Evolutionary conservation across 2,113 vertebrate genomes (phyloP), one percentile per base, ranked within the genome.

Genomic region (Chloebia gouldiae): DNA sequence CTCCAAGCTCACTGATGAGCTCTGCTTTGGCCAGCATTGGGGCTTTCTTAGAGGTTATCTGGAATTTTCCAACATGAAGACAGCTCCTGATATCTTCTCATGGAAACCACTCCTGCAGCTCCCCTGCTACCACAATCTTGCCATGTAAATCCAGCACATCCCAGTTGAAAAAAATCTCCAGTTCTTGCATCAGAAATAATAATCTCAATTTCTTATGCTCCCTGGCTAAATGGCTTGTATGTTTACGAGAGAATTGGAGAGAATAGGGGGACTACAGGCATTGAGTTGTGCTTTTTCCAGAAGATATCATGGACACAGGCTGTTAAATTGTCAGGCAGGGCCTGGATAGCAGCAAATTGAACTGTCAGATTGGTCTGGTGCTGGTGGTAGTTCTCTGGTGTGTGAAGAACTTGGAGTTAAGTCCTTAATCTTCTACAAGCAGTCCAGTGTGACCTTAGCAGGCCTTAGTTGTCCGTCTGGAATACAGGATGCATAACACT

Each of bases 101-200:
- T 23, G 73, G 35, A 60, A 76, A 16, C 13, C 18, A 50, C 7
- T 18, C 5, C 24, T 87, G 35, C 28, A 84, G 37, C 16, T 30
- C 11, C 12, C 24, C 31, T 37, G 23, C 18, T 53, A 63, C 31
- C 8, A 27, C 61, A 92, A 40, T 21, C 25, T 53, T 47, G 11
- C 13, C 13, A 16, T 0, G 0, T 63, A 88, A 88, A 96, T 87
- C 69, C 63, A 90, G 49, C 37, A 86, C 68, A 37, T 83, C 51
- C 27, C 18, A 54, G 16, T 75, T 19, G 53, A 90, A 95, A 94
- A 51, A 93, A 93, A 40, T 49, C 60, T 92, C 68, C 56, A 95
- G 39, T 39, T 39, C 35, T 87, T 80, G 59, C n/a, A 85, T 86
- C 68, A 94, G 66, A 96, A 95, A 95, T 94, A 95, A 93, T 92